Base-by-base conservation (phyloP, 2,888 invertebrate species). In the Caenorhabditis sp. region DNA sequence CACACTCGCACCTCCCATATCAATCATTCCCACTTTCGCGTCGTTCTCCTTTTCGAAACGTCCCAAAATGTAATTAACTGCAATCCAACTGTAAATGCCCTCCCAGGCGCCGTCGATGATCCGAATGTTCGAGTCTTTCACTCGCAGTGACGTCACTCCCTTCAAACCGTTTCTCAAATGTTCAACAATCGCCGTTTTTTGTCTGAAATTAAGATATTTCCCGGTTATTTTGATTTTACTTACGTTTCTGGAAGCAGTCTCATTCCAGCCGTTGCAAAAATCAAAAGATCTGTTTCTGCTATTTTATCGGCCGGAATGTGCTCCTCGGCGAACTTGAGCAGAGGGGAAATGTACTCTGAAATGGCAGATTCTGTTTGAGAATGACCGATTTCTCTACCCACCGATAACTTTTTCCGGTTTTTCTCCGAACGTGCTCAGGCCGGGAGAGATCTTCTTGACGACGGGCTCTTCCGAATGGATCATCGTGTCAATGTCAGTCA, bases 221-320 rank as follows among this genome's bases (percentile, higher is more conserved):
- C n/a, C 6, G 1, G 32, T 13, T 3, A n/a, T 1, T 53, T 30
- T 30, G 3, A 15, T 27, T 15, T 45, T n/a, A 46, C 78, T 46
- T 53, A 89, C 90, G 83, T 82, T 71, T 87, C 75, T 2, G 89
- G 81, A 6, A 92, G 83, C 71, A 92, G 85, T 46, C 92, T 86
- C 90, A 92, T 90, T 32, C 92, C 92, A 30, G 92, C 92, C 2
- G 92, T 92, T 7, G 91, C 92, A 83, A 92, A 87, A 56, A 92
- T 90, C 85, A 90, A 91, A 5, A 92, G 85, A 2, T 91, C 90
- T 0, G 91, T 91, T 72, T 90, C 89, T 22, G 87, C 85, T 65
- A 90, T 90, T 79, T 90, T 89, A 2, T 86, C 80, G 11, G 52
- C 45, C 3, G 91, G 91, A 46, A 92, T 89, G 74, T 89, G 87